phyloP scores from a whole-genome alignment of 2,888 invertebrate species.

The Taphrorychus bicolor region DNA sequence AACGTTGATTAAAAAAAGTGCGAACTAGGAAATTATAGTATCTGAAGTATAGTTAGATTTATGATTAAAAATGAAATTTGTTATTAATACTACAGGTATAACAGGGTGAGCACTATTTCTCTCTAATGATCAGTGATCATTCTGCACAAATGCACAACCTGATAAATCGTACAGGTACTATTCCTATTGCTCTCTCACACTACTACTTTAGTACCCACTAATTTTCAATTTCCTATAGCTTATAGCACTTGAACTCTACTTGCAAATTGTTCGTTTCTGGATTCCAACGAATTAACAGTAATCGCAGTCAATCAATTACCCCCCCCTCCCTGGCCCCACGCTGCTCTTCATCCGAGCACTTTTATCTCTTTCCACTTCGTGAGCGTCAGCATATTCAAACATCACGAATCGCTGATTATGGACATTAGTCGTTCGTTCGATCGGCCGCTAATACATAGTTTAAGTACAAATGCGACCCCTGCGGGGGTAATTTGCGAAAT shows the following conservation, averaged over 20 bases:
- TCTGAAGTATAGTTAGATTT: too few relatives aligned
- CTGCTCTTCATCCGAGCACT: background rate
- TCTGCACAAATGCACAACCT: too few relatives aligned
- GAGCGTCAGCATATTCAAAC: slow-evolving; percentile 62
- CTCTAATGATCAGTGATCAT: too few relatives aligned
- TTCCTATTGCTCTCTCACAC: too few relatives aligned
- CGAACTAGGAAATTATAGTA: too few relatives aligned
- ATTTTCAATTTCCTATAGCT: too few relatives aligned
- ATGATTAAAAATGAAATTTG: too few relatives aligned
- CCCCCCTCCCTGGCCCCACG: background rate
- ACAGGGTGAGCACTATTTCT: too few relatives aligned
- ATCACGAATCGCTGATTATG: slow-evolving; percentile 64
- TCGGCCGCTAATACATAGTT: slow-evolving; percentile 71
- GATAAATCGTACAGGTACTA: too few relatives aligned
- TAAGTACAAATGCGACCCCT: slow-evolving; percentile 69
- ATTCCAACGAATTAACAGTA: slow-evolving; percentile 11
- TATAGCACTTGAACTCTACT: background rate
- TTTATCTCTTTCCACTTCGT: slow-evolving; percentile 39
- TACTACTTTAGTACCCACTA: too few relatives aligned
- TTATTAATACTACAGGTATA: too few relatives aligned
- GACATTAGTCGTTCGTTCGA: slow-evolving; percentile 66
- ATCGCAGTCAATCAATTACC: slow-evolving; percentile 25
- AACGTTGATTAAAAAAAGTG: too few relatives aligned
- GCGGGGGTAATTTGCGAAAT: slow-evolving; percentile 67
- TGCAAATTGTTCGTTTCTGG: background rate